Evolutionary conservation across 2,113 vertebrate genomes (phyloP).

Genomic region (Chlamydotis undulata): DNA sequence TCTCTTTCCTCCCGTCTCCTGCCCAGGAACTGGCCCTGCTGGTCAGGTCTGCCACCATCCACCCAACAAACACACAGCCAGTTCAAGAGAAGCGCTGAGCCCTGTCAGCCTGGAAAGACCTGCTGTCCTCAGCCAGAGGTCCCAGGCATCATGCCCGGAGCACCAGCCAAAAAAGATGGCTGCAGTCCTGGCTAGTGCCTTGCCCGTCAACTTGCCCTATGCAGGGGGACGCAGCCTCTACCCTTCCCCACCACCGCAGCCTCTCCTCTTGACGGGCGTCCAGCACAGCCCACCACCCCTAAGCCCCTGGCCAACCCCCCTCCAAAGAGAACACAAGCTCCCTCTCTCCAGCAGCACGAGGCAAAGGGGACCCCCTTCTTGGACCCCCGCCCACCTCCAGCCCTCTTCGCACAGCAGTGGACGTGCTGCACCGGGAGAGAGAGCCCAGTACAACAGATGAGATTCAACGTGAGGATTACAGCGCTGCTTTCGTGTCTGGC

Average conservation of each 20-base stretch:
- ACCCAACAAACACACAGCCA: not conserved
- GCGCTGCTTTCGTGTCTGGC: not conserved
- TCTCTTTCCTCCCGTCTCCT: not conserved
- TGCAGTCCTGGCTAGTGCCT: not conserved
- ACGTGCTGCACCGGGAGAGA: fast-evolving
- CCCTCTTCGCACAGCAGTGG: fast-evolving
- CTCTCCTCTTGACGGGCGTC: not conserved
- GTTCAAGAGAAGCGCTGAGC: not conserved
- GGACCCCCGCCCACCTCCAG: not conserved
- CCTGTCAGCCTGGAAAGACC: not conserved
- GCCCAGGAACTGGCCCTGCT: not conserved
- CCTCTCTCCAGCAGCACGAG: not conserved
- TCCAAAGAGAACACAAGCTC: not conserved
- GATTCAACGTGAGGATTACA: not conserved
- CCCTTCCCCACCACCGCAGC: not conserved
- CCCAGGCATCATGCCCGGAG: fast-evolving
- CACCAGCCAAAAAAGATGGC: fast-evolving
- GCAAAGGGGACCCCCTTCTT: not conserved
- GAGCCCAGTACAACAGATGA: not conserved
- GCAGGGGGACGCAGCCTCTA: not conserved
- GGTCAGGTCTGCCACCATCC: not conserved
- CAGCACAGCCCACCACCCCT: not conserved
- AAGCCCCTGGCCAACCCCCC: not conserved
- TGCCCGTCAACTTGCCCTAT: not conserved
- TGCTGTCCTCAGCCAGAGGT: fast-evolving